These are phyloP conservation scores for Dallia pectoralis DNA, from an alignment of 2,797 vertebrate species.

Conservation along the genomic window DNA sequence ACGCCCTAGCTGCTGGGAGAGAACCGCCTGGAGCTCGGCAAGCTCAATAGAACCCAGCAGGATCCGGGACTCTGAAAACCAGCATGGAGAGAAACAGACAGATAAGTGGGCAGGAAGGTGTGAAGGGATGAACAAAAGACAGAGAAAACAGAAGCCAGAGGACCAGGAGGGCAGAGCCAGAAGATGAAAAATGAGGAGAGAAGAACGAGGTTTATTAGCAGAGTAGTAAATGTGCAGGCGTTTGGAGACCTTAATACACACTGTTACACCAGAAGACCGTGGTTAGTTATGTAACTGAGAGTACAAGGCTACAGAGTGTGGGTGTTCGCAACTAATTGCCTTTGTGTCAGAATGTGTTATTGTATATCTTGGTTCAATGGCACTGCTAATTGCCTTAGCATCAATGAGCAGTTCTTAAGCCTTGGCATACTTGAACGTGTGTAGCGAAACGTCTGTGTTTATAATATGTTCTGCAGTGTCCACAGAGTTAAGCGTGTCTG, in stretches of 20 bases:
- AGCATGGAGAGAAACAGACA: neutral
- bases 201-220: neutral
- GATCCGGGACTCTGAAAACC: constrained; percentile 90
- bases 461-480: neutral
- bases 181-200: neutral
- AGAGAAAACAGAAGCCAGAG: neutral
- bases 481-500: neutral
- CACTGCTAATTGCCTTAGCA: constrained; percentile 60
- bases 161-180: neutral
- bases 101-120: neutral
- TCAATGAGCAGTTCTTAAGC: constrained; percentile 34
- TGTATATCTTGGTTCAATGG: no score
- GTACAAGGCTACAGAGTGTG: constrained; percentile 14
- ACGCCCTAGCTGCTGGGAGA: constrained; percentile 83
- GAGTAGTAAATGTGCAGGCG: neutral
- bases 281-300: constrained; percentile 43
- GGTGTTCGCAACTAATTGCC: constrained; percentile 59
- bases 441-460: neutral
- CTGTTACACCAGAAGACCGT: constrained; percentile 25
- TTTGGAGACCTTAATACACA: constrained; percentile 30
- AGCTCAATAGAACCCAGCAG: constrained; percentile 95
- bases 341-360: no score
- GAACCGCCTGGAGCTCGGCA: constrained; percentile 84
- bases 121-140: neutral
- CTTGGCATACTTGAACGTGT: constrained; percentile 38